Evolutionary conservation across 2,797 vertebrate genomes (phyloP).

Genomic region (Columba guinea): DNA sequence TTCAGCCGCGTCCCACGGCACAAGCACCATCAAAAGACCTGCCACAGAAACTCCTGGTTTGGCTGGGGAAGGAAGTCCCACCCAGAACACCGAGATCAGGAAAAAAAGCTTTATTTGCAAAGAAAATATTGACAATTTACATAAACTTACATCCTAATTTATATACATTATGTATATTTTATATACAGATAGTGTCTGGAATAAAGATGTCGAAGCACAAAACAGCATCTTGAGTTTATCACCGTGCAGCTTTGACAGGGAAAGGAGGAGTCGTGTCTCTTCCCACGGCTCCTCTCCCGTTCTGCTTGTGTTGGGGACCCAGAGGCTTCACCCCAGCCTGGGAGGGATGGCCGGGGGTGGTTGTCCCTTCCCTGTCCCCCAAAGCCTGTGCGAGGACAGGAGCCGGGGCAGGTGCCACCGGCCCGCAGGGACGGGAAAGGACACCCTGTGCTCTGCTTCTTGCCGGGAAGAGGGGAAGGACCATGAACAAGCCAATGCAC

Average conservation of each 20-base stretch:
- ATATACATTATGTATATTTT: slow-evolving; percentile 79
- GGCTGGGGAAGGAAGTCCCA: not conserved
- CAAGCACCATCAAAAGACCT: rapidly evolving
- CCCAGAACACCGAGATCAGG: not conserved
- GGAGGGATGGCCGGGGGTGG: not conserved
- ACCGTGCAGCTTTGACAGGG: not conserved
- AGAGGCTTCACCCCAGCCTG: not conserved
- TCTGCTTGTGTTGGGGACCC: rapidly evolving
- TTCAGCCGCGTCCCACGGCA: not conserved
- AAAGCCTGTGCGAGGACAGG: not conserved
- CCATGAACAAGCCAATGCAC: rapidly evolving
- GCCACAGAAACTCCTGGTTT: not conserved
- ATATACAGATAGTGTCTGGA: slow-evolving; percentile 70
- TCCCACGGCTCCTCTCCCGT: not conserved
- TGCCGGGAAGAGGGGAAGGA: not conserved
- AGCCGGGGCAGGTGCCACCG: not conserved
- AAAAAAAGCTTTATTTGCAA: slow-evolving; percentile 72
- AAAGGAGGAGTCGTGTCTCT: not conserved
- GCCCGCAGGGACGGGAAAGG: not conserved
- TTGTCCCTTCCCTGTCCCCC: not conserved
- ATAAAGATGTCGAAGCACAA: slow-evolving; percentile 21
- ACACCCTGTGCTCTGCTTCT: not conserved
- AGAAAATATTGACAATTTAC: slow-evolving; percentile 73
- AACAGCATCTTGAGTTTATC: not conserved
- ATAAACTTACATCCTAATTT: slow-evolving; percentile 78